Base-by-base conservation (phyloP, 2,797 vertebrate species). In the Pangasius macronema region DNA sequence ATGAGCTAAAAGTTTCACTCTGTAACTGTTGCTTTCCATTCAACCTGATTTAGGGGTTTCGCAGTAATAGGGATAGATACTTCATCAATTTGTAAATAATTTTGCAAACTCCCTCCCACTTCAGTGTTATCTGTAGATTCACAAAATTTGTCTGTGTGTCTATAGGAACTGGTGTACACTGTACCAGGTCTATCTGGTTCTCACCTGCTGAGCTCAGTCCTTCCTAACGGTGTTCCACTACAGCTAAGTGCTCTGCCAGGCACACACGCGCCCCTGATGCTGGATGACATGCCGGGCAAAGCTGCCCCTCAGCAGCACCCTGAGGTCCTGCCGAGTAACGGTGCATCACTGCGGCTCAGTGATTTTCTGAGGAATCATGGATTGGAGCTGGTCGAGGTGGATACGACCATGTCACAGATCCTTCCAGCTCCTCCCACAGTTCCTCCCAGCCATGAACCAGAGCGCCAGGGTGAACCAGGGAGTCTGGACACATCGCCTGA, bases 331-430 rank as follows among this genome's bases (percentile, higher is more conserved):
- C 72, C 53, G 42, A 80, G 39, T 4, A 82, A 79, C 11, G 61
- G 61, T 10, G 30, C 30, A 9, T 42, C 87, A 22, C 72, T 91
- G 53, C 80, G 27, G 1, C 36, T 91, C 46, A 77, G 79, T 10
- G 89, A 89, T 14, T 89, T 88, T 3, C 51, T 87, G 46, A 42
- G 55, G 36, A 82, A 72, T 80, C 89, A 81, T 24, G 88, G 88
- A 20, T 39, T 90, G 82, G 76, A 90, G 80, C 87, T 91, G 57
- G 80, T 92, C 13, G 85, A 88, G 84, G 86, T 91, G 72, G 89
- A 91, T 57, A 85, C 84, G 10, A 84, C 80, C 30, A 68, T 87
- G 9, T 85, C 87, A 10, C 85, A 89, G 6, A 61, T 83, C 24
- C 68, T 82, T 83, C 65, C 13, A 61, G 63, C 65, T 79, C 51